Percentiles rank a stretch among this genome's conserved stretches.
phyloP scores from a whole-genome alignment of 1,140 invertebrate genomes.

The Kradibia gibbosae region DNA sequence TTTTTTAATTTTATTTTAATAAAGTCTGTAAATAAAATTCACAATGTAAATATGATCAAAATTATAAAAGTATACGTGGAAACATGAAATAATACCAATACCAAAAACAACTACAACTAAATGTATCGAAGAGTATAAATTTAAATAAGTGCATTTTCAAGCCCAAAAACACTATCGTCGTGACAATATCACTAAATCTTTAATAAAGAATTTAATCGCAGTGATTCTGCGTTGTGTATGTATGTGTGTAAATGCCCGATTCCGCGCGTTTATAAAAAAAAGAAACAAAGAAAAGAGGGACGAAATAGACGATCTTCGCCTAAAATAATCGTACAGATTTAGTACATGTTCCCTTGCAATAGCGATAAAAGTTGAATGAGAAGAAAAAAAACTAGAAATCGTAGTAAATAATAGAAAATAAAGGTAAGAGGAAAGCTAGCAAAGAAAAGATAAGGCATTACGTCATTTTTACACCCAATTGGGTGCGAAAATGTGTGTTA shows the following conservation, averaged over 20 bases:
- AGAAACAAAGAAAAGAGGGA: background rate
- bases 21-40: constrained; percentile 50
- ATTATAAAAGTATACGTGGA: constrained; percentile 18
- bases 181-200: background rate
- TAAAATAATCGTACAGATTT: constrained; percentile 12
- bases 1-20: constrained; percentile 43
- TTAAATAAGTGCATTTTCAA: constrained; percentile 24
- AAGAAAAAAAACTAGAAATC: constrained; percentile 44
- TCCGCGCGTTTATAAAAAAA: too few relatives aligned
- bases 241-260: background rate
- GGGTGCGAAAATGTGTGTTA: constrained; percentile 69
- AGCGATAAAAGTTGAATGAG: constrained; percentile 37
- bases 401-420: constrained; percentile 60
- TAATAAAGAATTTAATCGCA: background rate
- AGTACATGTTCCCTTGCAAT: constrained; percentile 46
- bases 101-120: constrained; percentile 34
- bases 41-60: constrained; percentile 30
- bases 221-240: background rate
- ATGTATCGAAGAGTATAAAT: background rate
- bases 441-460: constrained; percentile 60
- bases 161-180: constrained; percentile 25
- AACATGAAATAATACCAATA: constrained; percentile 35
- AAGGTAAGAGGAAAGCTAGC: constrained; percentile 65
- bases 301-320: background rate
- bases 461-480: constrained; percentile 52